Evolutionary conservation across 2,113 vertebrate species (phyloP).

Genomic region (Brachyhypopomus gauderio): DNA sequence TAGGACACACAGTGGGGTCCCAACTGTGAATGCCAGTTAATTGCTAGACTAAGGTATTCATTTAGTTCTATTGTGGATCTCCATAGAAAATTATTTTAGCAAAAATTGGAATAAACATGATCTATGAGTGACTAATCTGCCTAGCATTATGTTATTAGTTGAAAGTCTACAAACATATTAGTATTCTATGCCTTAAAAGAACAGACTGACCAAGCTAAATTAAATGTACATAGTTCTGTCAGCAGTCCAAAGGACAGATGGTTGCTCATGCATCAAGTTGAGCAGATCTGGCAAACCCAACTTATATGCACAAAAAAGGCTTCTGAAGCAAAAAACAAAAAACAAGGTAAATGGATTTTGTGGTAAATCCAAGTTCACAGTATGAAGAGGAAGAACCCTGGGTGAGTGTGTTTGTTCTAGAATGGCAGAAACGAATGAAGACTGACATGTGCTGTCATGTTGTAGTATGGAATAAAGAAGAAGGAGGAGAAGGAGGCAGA

Average conservation of each 20-base stretch:
- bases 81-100: neutral
- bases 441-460: slow-evolving; percentile 60
- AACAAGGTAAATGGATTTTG: too few relatives aligned
- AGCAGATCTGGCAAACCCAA: neutral
- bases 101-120: neutral
- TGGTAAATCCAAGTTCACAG: too few relatives aligned
- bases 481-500: slow-evolving; percentile 96
- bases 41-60: neutral
- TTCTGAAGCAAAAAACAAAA: too few relatives aligned
- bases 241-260: neutral
- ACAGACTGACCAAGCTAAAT: neutral
- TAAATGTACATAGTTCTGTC: neutral
- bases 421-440: slow-evolving; percentile 35
- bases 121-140: neutral
- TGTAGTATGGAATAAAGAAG: slow-evolving; percentile 96
- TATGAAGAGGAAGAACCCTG: too few relatives aligned
- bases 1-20: neutral
- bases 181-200: neutral
- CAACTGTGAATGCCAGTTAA: neutral
- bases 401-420: too few relatives aligned
- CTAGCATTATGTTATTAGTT: neutral
- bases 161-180: neutral
- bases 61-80: neutral
- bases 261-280: neutral
- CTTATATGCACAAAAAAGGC: neutral